Conservation (phyloP, 2,113 vertebrate genomes). For the Lamprotornis superbus region DNA sequence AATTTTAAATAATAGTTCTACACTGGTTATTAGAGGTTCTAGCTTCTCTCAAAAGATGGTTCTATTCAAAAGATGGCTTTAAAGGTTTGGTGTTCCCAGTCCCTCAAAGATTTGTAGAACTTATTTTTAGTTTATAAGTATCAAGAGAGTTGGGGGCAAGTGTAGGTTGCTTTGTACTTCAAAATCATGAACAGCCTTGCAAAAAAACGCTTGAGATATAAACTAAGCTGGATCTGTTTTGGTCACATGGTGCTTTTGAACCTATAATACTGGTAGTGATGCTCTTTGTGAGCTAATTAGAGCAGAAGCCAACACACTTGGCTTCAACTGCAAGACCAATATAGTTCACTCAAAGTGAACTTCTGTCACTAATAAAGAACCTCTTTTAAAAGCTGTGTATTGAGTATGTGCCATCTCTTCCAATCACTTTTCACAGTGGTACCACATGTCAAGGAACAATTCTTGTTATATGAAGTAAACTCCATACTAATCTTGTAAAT, state of each 20-base stretch:
- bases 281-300: neutral
- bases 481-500: neutral
- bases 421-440: neutral
- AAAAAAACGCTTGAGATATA: neutral
- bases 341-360: neutral
- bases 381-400: neutral
- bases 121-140: neutral
- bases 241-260: neutral
- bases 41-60: neutral
- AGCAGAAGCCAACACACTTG: neutral
- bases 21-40: neutral
- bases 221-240: neutral
- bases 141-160: neutral
- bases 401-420: neutral
- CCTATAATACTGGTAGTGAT: neutral
- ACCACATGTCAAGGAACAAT: neutral
- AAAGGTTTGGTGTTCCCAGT: neutral
- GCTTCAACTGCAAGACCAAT: neutral
- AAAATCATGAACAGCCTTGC: neutral
- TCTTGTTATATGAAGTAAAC: neutral
- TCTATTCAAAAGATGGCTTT: neutral
- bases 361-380: neutral
- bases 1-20: neutral
- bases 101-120: neutral
- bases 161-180: neutral